Evolutionary conservation across 1,140 invertebrate genomes (phyloP).

Genomic region (Melanaphis sacchari): DNA sequence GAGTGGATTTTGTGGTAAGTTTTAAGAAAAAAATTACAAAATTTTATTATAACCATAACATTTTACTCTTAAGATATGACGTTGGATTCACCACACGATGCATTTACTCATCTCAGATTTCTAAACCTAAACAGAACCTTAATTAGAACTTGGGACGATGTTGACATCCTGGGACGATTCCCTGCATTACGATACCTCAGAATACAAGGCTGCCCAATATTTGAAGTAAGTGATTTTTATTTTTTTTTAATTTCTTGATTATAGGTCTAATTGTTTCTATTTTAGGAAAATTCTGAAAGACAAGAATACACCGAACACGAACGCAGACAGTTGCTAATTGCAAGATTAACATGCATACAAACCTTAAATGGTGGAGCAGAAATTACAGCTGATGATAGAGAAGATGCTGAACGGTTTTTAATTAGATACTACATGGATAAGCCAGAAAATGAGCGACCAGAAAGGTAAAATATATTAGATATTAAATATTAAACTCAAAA

Average conservation of each 20-base stretch:
- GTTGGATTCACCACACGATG: constrained; percentile 66
- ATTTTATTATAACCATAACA: neutral
- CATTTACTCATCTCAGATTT: constrained; percentile 75
- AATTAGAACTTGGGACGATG: constrained; percentile 84
- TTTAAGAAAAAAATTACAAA: neutral
- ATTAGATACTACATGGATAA: constrained; percentile 91
- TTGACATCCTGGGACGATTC: constrained; percentile 83
- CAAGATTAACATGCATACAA: constrained; percentile 82
- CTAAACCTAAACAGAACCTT: constrained; percentile 86
- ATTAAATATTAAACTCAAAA: neutral
- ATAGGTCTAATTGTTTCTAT: neutral
- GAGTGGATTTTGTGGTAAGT: neutral
- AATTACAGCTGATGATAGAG: constrained; percentile 82
- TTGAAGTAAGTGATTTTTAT: constrained; percentile 67
- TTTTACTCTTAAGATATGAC: constrained; percentile 53
- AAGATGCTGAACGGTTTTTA: constrained; percentile 92
- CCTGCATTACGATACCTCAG: constrained; percentile 82
- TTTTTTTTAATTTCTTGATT: neutral
- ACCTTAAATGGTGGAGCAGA: constrained; percentile 88
- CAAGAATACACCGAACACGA: constrained; percentile 87
- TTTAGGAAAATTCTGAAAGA: constrained; percentile 44
- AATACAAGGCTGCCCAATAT: constrained; percentile 70
- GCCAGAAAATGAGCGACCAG: constrained; percentile 78
- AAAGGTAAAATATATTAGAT: constrained; percentile 67
- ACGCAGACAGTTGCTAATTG: constrained; percentile 82